Conservation (phyloP, 2,113 vertebrate species). For the Atherinomorus stipes region DNA sequence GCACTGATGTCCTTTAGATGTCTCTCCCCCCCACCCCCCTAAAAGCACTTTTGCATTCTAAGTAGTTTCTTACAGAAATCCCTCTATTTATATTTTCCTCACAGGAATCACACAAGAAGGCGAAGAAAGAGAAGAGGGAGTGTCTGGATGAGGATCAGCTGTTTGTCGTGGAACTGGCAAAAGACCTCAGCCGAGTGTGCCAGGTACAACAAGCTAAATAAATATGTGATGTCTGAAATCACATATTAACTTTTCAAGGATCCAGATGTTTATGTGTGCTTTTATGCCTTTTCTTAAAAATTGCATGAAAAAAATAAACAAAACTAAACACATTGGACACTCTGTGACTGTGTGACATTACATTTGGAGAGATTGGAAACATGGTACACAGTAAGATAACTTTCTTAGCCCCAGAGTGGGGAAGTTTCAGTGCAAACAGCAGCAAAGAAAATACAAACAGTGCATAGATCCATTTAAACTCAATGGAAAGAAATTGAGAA, state of each 20-base stretch:
- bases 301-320: too few species aligned
- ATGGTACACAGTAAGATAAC: too few species aligned
- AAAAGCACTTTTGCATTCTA: background rate
- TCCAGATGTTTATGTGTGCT: too few species aligned
- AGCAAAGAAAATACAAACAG: too few species aligned
- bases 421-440: too few species aligned
- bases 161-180: constrained; percentile 80
- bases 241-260: too few species aligned
- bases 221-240: background rate
- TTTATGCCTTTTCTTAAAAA: too few species aligned
- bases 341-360: too few species aligned
- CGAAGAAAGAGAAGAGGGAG: constrained; percentile 73
- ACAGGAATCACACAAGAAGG: constrained; percentile 79
- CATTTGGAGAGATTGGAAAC: too few species aligned
- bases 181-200: constrained; percentile 81
- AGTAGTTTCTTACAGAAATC: background rate
- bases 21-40: constrained; percentile 8
- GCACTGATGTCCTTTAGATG: constrained; percentile 19
- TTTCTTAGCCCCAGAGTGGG: too few species aligned
- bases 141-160: constrained; percentile 81
- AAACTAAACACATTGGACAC: too few species aligned
- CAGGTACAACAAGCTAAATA: constrained; percentile 67
- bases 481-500: background rate
- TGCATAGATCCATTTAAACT: background rate
- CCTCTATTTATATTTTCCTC: background rate